Evolutionary conservation across 2,797 vertebrate genomes (phyloP), one percentile per base, ranked within the genome.

Genomic region (Danio jaintianensis): DNA sequence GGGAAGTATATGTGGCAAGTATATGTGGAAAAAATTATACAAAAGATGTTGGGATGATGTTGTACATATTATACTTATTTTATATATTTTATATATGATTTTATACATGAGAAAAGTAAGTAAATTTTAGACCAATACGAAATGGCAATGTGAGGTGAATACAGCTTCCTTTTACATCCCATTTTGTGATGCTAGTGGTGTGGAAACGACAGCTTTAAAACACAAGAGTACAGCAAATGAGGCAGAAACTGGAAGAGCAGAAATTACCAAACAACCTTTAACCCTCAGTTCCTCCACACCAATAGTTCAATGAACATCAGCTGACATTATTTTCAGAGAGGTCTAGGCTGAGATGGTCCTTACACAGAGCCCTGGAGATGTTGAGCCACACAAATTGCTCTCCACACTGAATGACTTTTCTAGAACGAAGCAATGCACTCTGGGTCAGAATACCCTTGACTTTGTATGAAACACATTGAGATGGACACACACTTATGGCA

Each of bases 231-330:
- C 29, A n/a, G 50, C 20, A 56, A 45, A 4, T 7, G 7, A 29
- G 16, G 6, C 10, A 56, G 43, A 36, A 75, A 75, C 36, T 20
- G n/a, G 36, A 73, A 43, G 2, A 64, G 29, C 42, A 68, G 43
- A 59, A 78, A 78, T 69, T 0, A 22, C 66, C 43, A 48, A 78
- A 59, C 64, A 61, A 42, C 29, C 7, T 22, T 69, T 20, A 56
- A 69, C 7, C 43, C 55, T 11, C 4, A 20, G 55, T 50, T 68
- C 53, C n/a, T 48, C 69, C 10, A 67, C 62, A 58, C 22, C 43
- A 78, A 86, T 10, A 40, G 29, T 61, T 92, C 89, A 66, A 91
- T 92, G 87, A 45, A 45, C 64, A 84, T 88, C 80, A 80, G 77
- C 68, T 48, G 53, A 80, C 53, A 47, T n/a, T 76, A 64, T 29